Evolutionary conservation across 2,113 vertebrate species (phyloP).

Genomic region (Calidris pugnax): DNA sequence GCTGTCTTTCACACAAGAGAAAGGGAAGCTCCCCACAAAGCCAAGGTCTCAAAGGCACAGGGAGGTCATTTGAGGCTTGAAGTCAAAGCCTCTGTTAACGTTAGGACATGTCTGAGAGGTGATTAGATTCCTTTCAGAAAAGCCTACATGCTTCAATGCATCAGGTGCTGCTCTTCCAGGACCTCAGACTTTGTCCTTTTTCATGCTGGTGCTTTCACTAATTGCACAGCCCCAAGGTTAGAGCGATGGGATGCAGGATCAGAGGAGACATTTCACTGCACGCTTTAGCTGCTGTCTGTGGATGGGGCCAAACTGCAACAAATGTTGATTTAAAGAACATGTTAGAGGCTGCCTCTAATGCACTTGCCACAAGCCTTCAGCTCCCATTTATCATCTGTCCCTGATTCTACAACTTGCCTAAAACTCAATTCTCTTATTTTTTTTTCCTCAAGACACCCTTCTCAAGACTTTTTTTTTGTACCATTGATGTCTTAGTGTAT

Average conservation of each 20-base stretch:
- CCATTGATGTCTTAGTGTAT: neutral
- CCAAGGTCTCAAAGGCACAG: neutral
- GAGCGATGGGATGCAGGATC: rapidly evolving
- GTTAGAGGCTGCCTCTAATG: neutral
- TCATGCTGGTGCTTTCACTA: neutral
- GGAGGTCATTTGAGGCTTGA: neutral
- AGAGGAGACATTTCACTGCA: neutral
- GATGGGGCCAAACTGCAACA: neutral
- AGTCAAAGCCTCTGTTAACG: neutral
- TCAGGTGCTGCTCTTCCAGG: neutral
- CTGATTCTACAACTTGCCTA: neutral
- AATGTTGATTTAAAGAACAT: neutral
- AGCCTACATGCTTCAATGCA: neutral
- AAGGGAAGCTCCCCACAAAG: neutral
- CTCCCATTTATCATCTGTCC: neutral
- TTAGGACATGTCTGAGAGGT: neutral
- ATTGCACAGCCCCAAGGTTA: neutral
- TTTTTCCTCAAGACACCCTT: neutral
- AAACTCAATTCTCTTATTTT: neutral
- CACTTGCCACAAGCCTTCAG: neutral
- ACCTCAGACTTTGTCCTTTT: neutral
- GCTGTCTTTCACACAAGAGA: neutral
- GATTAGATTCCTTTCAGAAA: neutral
- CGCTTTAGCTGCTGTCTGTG: neutral
- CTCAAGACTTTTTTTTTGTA: neutral